These are phyloP conservation scores for Cyprinodon brontotheroides DNA, from an alignment of 2,113 vertebrate species.

Conservation along the genomic window DNA sequence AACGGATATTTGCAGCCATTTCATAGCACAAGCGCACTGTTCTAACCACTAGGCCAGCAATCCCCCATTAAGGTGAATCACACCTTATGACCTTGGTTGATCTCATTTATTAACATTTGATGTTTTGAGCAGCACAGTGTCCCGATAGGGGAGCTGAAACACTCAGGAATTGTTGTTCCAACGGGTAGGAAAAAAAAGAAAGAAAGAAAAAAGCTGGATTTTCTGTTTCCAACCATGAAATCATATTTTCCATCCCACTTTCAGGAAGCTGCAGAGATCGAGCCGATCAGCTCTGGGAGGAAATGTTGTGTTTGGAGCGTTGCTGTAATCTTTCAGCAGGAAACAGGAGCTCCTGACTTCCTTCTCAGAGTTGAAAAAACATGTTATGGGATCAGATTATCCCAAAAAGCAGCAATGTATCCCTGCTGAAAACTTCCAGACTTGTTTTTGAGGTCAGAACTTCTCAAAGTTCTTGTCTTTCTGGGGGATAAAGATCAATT, in stretches of 20 bases:
- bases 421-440: not conserved
- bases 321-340: conserved; percentile 50
- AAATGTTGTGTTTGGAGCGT: conserved; percentile 22
- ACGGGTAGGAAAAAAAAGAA: no score
- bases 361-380: not conserved
- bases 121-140: no score
- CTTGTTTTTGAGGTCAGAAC: not conserved
- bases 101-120: no score
- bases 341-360: conserved; percentile 40
- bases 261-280: conserved; percentile 45
- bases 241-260: conserved; percentile 34
- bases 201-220: not conserved
- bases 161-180: no score
- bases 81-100: no score
- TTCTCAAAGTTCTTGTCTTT: not conserved
- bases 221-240: conserved; percentile 9
- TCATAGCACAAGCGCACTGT: no score
- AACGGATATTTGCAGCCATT: no score
- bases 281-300: not conserved
- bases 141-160: no score
- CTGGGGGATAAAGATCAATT: no score
- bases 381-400: not conserved
- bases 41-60: no score
- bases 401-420: not conserved
- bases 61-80: no score